A percentile compares a stretch with the other conserved stretches of the same genome.
phyloP scores from a whole-genome alignment of 2,888 invertebrate species.

The Spodoptera exigua region DNA sequence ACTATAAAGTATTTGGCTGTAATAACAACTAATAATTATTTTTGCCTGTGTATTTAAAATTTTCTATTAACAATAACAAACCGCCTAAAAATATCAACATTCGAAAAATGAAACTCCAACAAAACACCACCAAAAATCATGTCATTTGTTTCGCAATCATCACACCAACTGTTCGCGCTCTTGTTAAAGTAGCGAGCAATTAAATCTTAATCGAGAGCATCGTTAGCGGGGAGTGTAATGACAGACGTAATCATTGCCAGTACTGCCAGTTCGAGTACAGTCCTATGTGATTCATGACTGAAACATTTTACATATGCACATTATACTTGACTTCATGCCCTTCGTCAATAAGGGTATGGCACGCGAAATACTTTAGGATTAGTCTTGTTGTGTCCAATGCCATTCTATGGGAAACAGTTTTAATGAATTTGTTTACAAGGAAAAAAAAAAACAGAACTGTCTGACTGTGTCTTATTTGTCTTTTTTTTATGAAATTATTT shows the following conservation, averaged over 20 bases:
- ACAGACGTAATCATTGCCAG: constrained; percentile 29
- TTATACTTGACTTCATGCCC: constrained; percentile 51
- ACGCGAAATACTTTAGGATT: constrained; percentile 7
- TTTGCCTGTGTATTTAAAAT: no score
- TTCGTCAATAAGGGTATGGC: constrained; percentile 35
- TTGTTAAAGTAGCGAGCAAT: constrained; percentile 66
- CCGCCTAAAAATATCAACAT: background rate
- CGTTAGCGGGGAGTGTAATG: constrained; percentile 51
- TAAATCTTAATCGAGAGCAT: constrained; percentile 69
- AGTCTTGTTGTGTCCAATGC: constrained; percentile 7
- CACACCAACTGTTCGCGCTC: constrained; percentile 45
- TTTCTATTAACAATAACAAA: no score
- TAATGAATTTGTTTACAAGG: constrained; percentile 7
- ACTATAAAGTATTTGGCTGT: no score
- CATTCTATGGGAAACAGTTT: constrained; percentile 16
- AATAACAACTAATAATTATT: no score
- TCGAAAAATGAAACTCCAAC: constrained; percentile 18
- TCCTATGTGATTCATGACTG: constrained; percentile 48
- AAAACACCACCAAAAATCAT: constrained; percentile 33
- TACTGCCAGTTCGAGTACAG: background rate
- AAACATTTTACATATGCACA: constrained; percentile 59
- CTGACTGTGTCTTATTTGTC: no score
- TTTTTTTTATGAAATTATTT: no score
- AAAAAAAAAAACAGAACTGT: no score
- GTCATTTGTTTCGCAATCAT: constrained; percentile 56